phyloP scores from a whole-genome alignment of 2,113 vertebrate species.

The Syngnathus typhle region DNA sequence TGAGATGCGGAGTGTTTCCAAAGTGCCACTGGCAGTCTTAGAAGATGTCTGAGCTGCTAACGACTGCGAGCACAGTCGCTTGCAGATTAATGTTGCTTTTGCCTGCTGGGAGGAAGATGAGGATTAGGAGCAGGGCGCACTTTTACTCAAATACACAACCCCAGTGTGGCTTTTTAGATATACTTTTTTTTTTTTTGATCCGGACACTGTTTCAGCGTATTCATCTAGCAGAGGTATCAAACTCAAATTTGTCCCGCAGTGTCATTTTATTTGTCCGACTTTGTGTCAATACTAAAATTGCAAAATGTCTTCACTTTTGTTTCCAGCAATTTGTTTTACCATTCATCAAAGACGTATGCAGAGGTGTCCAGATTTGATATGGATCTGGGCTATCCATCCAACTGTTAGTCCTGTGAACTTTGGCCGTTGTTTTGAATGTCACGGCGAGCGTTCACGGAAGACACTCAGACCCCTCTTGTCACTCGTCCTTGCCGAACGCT shows the following conservation, averaged over 20 bases:
- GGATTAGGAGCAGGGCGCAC: constrained; percentile 41
- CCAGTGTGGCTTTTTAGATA: constrained; percentile 24
- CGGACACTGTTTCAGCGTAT: background rate
- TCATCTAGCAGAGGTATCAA: no score
- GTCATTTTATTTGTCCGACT: no score
- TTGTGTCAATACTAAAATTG: no score
- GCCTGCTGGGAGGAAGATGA: constrained; percentile 52
- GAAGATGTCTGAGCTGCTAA: constrained; percentile 51
- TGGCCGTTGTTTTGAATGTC: constrained; percentile 52
- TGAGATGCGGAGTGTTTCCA: constrained; percentile 58
- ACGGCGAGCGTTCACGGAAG: constrained; percentile 39
- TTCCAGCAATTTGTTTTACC: no score
- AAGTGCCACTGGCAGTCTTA: constrained; percentile 53
- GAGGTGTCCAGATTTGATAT: no score
- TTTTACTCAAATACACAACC: constrained; percentile 36
- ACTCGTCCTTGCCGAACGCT: constrained; percentile 45
- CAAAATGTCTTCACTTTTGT: no score
- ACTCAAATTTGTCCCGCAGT: no score
- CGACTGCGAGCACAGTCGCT: constrained; percentile 48
- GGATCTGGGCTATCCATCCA: no score
- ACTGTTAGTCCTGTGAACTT: background rate
- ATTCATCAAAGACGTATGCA: no score
- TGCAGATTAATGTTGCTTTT: constrained; percentile 63
- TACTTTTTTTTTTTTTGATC: constrained; percentile 4
- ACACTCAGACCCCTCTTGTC: constrained; percentile 49